Base-by-base conservation (phyloP, 2,113 vertebrate species). In the Lasiurus cinereus region DNA sequence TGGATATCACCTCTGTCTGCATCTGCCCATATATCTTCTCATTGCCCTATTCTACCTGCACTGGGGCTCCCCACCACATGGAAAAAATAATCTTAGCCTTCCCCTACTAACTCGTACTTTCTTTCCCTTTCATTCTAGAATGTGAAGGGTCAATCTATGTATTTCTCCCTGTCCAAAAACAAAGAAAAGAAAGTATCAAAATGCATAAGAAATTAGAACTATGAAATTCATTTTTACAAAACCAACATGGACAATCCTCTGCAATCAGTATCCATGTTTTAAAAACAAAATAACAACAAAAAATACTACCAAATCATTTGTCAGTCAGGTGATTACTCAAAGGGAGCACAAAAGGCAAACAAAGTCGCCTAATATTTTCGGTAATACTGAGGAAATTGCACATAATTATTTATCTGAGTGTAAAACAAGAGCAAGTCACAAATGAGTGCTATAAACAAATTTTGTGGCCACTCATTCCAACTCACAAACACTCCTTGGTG, bases 151-250 rank as follows among this genome's bases (percentile, higher is more conserved):
- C 56, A 82, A n/a, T 67, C 31, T 74, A 21, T 74, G 13, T 13
- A 77, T 73, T 62, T 82, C 50, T 46, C 15, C 46, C 69, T 79
- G 36, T 36, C 12, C 36, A 79, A 59, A 83, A 22, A 6, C 31
- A 83, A 33, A 84, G 76, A 69, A 10, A 89, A 73, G 66, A 91
- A 72, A 39, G 21, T 27, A 91, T 33, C 29, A 59, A 91, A 92
- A 79, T 66, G 67, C 2, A 39, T 18, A 88, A 89, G 15, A 90
- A 94, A 86, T 8, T 31, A 1, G 33, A 94, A 94, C 69, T 66
- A 72, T 52, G 36, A 52, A 85, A 52, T 80, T 27, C 5, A 52
- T 39, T 84, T 91, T 70, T 95, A 88, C 8, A 95, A 96, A 93
- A 73, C 4, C 16, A 89, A 82, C 5, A 73, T 8, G 6, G 11